Evolutionary conservation across 2,888 invertebrate genomes (phyloP), one percentile per base, ranked within the genome.

Genomic region (Epinotia brunnichana): DNA sequence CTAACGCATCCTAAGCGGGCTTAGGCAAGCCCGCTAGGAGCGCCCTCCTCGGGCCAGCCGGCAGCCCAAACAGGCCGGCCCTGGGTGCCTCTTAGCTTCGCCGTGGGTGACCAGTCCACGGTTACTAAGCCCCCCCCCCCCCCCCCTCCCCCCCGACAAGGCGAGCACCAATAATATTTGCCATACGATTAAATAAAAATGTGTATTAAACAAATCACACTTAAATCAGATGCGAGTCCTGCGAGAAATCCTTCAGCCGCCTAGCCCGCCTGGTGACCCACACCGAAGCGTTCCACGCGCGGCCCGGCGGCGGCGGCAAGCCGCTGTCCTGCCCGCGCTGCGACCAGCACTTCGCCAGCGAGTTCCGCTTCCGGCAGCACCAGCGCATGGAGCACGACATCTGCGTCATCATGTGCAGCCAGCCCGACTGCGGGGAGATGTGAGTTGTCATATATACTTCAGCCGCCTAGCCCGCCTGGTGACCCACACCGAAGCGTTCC

Each of bases 211-310:
- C 9, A 35, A 35, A 9, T 7, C 2, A 35, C 7, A 7, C 35
- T 35, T 35, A 35, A 7, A 29, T 29, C 79, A 94, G 95, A 80
- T 95, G 95, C 81, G 90, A 93, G 56, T 87, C 90, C 59, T 95
- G 95, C 82, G 84, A 85, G 29, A 93, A 94, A 78, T 85, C 91
- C 2, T 95, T 94, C 81, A 87, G 92, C 54, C 90, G 94, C 0
- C 91, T 94, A 68, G 94, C 94, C 2, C 85, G 93, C 77, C 86
- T 95, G 41, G 94, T 94, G 75, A 87, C 91, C 0, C 95, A 95
- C 82, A 89, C 92, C 69, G 87, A 92, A 74, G 90, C 90, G 0
- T 93, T 90, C 80, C 94, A 94, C 79, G 10, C 39, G 15, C 41
- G 60, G 21, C 21, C 29, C 24, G 77, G 73, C 60, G 66, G 9